Base-by-base conservation (phyloP, 2,888 invertebrate genomes). In the Phragmatobia fuliginosa region DNA sequence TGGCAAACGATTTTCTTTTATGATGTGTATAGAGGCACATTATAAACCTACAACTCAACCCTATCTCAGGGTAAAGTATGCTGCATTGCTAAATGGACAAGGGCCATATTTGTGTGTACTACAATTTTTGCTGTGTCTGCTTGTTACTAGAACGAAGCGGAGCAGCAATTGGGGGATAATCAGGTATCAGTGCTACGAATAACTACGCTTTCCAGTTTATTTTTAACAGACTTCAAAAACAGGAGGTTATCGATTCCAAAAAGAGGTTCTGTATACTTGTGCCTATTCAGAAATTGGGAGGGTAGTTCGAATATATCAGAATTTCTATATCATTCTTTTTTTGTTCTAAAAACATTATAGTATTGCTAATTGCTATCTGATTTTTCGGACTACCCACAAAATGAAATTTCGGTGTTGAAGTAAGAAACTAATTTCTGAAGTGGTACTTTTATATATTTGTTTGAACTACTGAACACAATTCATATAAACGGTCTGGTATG, bases 361-460 rank as follows among this genome's bases (percentile, higher is more conserved):
- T 18, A 62, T 66, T 77, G 77, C 32, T 49, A 41, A 16, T 28
- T 25, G 6, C 6, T 33, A 31, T 1, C 41, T 28, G 7, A 38
- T 62, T n/a, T 21, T 62, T 62, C n/a, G 25, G 11, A 41, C 18
- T 21, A 28, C 38, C 38, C 31, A 21, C 21, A 10, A 62, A 41
- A 21, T 62, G 18, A 62, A 28, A 25, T 28, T 1, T 32, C 73
- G 61, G 11, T 69, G 67, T 70, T 61, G 74, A 75, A 79, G 73
- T 79, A 73, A 72, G 61, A 14, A 66, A 73, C 79, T 79, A 77
- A 81, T 80, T 75, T 80, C 80, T 74, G 70, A 68, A 65, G n/a
- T 31, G 68, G 65, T 61, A 45, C 61, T 65, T 67, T 56, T 67
- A 28, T 71, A 66, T 67, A 7, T 61, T 62, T 52, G 62, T 60